Conservation (phyloP, 2,888 invertebrate species). For the Acheta domesticus region DNA sequence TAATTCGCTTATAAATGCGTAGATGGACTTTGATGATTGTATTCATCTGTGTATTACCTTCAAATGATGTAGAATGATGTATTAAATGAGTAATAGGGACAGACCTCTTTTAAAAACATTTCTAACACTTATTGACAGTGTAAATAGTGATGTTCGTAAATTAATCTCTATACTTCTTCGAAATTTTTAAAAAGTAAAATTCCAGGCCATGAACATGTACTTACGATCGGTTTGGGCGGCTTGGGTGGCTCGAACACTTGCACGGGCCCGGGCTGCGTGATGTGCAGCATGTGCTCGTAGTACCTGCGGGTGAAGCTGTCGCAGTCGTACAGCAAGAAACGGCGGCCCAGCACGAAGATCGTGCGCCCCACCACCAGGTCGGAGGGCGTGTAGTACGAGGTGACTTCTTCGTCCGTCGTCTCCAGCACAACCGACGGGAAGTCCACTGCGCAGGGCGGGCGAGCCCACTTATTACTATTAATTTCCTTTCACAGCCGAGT, state of each 20-base stretch:
- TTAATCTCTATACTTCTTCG: no score
- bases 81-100: no score
- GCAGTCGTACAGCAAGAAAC: constrained; percentile 71
- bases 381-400: constrained; percentile 72
- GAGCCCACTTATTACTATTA: no score
- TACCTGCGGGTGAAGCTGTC: constrained; percentile 77
- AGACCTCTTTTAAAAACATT: no score
- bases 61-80: no score
- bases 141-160: no score
- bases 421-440: constrained; percentile 69
- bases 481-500: no score
- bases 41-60: no score
- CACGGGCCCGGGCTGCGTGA: constrained; percentile 48
- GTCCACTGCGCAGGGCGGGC: constrained; percentile 47
- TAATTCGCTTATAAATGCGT: no score
- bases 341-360: constrained; percentile 63
- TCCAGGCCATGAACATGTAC: neutral
- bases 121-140: no score
- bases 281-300: constrained; percentile 53
- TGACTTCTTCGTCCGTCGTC: constrained; percentile 65
- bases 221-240: constrained; percentile 31
- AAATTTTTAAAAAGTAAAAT: no score
- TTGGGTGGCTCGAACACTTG: constrained; percentile 37
- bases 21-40: no score
- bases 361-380: constrained; percentile 74